Percentiles rank a stretch among this genome's conserved stretches.
These are phyloP conservation scores for Chloropsis hardwickii DNA, from an alignment of 2,113 vertebrate genomes.

Conservation along the genomic window DNA sequence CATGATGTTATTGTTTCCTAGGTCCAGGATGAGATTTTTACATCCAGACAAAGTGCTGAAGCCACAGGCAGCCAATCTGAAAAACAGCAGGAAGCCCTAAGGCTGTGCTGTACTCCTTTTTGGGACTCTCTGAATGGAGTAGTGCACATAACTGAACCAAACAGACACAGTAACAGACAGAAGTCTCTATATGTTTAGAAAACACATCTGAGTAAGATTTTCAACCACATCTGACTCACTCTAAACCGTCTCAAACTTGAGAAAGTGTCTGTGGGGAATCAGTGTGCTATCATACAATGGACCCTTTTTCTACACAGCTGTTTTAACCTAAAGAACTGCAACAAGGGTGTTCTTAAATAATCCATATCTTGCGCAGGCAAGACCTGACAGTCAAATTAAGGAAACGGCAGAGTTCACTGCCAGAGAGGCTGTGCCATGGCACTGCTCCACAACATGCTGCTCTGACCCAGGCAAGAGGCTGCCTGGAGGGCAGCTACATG, in stretches of 20 bases:
- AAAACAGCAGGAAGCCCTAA: neutral
- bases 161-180: neutral
- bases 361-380: neutral
- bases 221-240: neutral
- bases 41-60: neutral
- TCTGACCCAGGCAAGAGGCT: neutral
- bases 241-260: neutral
- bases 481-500: neutral
- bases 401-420: neutral
- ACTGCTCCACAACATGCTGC: neutral
- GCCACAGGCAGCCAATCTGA: neutral
- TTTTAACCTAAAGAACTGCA: neutral
- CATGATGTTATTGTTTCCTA: neutral
- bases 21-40: neutral
- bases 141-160: neutral
- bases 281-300: rapidly evolving
- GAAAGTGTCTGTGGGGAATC: neutral
- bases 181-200: neutral
- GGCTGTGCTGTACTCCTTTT: neutral
- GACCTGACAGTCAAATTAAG: neutral
- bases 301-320: neutral
- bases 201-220: neutral
- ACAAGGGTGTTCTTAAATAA: neutral
- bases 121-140: neutral
- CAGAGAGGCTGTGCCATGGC: neutral